A percentile compares a stretch with the other conserved stretches of the same genome.
These are phyloP conservation scores for Protophormia terraenovae DNA, from an alignment of 2,888 invertebrate species.

Conservation along the genomic window DNA sequence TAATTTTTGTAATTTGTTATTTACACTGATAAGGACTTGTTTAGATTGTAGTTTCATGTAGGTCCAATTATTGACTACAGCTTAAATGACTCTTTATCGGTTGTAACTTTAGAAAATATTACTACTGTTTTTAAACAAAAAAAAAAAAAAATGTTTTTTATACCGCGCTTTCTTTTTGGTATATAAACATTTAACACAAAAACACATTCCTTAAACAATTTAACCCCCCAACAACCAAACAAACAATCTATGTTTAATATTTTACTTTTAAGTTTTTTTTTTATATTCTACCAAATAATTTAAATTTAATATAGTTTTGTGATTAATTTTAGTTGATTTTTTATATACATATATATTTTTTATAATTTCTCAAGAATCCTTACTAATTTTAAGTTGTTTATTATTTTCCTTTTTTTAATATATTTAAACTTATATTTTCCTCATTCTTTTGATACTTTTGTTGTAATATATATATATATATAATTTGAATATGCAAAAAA, in stretches of 20 bases:
- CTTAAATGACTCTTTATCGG: conserved; percentile 44
- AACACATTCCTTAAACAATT: conserved; percentile 41
- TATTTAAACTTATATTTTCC: background rate
- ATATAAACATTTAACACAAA: background rate
- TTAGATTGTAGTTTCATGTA: conserved; percentile 44
- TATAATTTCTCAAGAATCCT: conserved; percentile 21
- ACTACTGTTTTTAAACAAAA: background rate
- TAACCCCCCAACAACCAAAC: conserved; percentile 13
- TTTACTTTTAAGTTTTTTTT: conserved; percentile 43
- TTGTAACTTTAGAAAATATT: background rate
- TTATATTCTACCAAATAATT: conserved; percentile 64
- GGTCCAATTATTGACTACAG: conserved; percentile 55
- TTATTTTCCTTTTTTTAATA: conserved; percentile 3
- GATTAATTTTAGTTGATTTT: conserved; percentile 58
- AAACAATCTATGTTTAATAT: conserved; percentile 18
- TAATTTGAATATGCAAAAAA: conserved; percentile 1
- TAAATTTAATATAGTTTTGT: conserved; percentile 53
- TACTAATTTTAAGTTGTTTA: conserved; percentile 52
- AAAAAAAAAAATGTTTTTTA: too few species aligned
- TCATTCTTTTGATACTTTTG: background rate
- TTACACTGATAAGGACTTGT: conserved; percentile 45
- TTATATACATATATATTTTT: conserved; percentile 23
- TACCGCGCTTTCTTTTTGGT: background rate
- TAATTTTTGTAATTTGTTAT: conserved; percentile 18
- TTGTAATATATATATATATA: background rate